Percentiles rank a stretch among this genome's conserved stretches.
These are phyloP conservation scores for Willowsia nigromaculata DNA, from an alignment of 2,888 invertebrate genomes.

Conservation along the genomic window DNA sequence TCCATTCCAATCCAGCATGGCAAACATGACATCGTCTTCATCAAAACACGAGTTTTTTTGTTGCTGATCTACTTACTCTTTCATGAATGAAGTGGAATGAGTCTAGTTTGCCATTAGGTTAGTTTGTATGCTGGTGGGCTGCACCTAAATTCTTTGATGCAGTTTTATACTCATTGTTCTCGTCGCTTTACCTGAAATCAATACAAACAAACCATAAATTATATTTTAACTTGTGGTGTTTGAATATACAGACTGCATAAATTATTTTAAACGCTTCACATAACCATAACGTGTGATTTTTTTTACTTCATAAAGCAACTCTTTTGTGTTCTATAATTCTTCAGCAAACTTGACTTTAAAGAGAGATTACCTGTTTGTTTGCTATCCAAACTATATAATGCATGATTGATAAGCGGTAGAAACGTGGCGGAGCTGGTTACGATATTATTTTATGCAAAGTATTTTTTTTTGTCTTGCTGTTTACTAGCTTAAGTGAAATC, in stretches of 20 bases:
- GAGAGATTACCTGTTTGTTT: not conserved
- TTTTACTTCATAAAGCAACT: not conserved
- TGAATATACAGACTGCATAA: not conserved
- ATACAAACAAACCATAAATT: constrained; percentile 54
- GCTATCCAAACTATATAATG: not conserved
- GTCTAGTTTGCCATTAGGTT: not conserved
- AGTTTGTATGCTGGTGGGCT: constrained; percentile 41
- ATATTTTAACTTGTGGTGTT: not conserved
- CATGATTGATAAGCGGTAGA: not conserved
- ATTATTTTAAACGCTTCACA: not conserved
- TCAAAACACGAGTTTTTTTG: not conserved
- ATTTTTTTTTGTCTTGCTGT: too few relatives aligned
- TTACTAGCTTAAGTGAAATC: too few relatives aligned
- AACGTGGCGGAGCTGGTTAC: not conserved
- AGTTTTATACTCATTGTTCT: constrained; percentile 9
- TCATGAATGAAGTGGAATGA: constrained; percentile 28
- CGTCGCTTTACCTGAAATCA: constrained; percentile 32
- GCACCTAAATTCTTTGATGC: constrained; percentile 34
- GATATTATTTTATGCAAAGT: too few relatives aligned
- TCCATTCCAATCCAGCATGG: not conserved
- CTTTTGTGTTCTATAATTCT: not conserved
- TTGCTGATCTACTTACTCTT: constrained; percentile 1
- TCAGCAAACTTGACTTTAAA: not conserved
- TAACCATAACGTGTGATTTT: not conserved
- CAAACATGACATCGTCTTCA: not conserved